Percentiles rank a stretch among this genome's conserved stretches.
These are phyloP conservation scores for Limnothrissa miodon DNA, from an alignment of 2,113 vertebrate genomes.

Conservation along the genomic window DNA sequence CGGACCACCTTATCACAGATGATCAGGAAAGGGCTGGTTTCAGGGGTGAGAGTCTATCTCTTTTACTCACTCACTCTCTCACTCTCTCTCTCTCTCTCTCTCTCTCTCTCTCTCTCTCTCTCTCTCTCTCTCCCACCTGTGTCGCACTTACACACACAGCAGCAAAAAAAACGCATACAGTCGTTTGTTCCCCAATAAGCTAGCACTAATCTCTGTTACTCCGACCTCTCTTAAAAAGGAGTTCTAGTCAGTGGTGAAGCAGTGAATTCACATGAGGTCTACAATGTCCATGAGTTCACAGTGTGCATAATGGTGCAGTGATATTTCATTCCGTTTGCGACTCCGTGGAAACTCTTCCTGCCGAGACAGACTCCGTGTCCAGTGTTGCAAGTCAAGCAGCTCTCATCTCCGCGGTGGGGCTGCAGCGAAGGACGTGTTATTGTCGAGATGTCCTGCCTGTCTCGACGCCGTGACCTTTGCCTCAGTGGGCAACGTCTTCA, in stretches of 20 bases:
- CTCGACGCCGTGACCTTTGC: neutral
- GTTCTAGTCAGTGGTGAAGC: neutral
- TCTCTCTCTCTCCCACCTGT: neutral
- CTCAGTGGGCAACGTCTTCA: neutral
- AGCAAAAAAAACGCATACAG: neutral
- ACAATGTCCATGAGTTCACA: neutral
- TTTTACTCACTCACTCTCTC: neutral
- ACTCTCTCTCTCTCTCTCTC: neutral
- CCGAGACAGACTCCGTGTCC: neutral
- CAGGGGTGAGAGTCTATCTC: neutral
- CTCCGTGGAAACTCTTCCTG: too few species aligned
- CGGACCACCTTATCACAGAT: neutral
- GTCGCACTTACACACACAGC: neutral
- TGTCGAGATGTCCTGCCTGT: neutral
- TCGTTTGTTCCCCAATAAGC: neutral
- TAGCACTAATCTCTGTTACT: neutral
- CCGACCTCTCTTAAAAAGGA: neutral
- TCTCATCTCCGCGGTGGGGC: neutral
- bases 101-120: neutral
- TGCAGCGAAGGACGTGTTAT: neutral
- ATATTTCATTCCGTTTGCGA: neutral
- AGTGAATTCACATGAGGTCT: neutral
- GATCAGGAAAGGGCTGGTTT: neutral
- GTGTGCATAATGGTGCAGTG: neutral
- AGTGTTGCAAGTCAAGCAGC: neutral